phyloP scores from a whole-genome alignment of 2,888 invertebrate species.

The Tenthredo distinguenda region DNA sequence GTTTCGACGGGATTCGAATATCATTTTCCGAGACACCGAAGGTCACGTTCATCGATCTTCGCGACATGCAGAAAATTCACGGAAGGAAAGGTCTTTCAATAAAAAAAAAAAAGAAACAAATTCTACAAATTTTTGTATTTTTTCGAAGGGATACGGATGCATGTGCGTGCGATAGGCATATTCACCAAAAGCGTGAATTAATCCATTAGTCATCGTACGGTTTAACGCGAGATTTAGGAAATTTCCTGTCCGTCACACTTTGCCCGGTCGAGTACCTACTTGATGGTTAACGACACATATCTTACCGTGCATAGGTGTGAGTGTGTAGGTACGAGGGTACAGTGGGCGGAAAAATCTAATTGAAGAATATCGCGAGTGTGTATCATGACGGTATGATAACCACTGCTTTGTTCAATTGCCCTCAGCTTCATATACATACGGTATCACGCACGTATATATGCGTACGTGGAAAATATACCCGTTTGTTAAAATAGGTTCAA shows the following conservation, averaged over 20 bases:
- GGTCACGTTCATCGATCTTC: too few species aligned
- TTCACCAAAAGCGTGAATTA: not conserved
- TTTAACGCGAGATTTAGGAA: not conserved
- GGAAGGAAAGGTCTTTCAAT: too few species aligned
- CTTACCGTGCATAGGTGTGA: not conserved
- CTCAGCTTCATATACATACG: not conserved
- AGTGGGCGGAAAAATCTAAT: not conserved
- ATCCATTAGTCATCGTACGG: not conserved
- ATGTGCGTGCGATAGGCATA: too few species aligned
- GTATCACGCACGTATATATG: not conserved
- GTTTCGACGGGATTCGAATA: not conserved
- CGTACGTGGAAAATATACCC: not conserved
- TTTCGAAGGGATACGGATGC: too few species aligned
- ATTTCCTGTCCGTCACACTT: not conserved
- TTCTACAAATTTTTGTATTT: too few species aligned
- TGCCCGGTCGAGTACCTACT: conserved; percentile 1
- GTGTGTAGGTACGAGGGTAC: not conserved
- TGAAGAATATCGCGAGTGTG: too few species aligned
- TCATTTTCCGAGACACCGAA: not conserved
- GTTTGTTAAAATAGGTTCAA: not conserved
- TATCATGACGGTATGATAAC: too few species aligned
- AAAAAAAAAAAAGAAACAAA: too few species aligned
- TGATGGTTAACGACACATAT: not conserved
- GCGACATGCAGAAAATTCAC: too few species aligned
- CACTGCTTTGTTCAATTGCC: not conserved